A percentile compares a stretch with the other conserved stretches of the same genome.
Evolutionary conservation across 2,888 invertebrate genomes (phyloP).

Genomic region (Chaetoderma sp.): DNA sequence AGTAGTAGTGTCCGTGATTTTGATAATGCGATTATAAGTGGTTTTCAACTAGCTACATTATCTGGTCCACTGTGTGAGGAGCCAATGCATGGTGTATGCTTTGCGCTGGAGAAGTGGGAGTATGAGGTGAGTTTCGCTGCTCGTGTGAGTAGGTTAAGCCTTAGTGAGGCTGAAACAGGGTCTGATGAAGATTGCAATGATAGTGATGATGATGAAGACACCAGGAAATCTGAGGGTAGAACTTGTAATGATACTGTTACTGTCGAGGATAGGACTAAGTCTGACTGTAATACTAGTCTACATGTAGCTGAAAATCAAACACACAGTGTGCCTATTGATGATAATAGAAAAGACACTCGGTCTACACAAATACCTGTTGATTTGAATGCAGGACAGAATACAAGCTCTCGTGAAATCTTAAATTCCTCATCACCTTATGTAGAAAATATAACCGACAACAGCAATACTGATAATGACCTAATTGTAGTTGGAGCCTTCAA

Average conservation of each 20-base stretch:
- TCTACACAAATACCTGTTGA: no score
- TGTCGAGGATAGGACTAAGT: no score
- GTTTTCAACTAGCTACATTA: conserved; percentile 78
- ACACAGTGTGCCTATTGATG: no score
- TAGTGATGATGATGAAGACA: background rate
- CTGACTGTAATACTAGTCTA: no score
- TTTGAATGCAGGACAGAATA: no score
- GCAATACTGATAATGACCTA: no score
- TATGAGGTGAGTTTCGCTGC: conserved; percentile 14
- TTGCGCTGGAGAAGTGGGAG: conserved; percentile 88
- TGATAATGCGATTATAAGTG: conserved; percentile 74
- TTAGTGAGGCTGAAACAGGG: conserved; percentile 2
- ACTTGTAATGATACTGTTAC: background rate
- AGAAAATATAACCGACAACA: no score
- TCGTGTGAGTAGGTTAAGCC: background rate
- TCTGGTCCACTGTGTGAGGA: conserved; percentile 97
- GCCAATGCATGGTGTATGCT: conserved; percentile 91
- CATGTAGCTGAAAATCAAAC: no score
- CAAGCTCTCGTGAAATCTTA: no score
- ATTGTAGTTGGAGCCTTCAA: no score
- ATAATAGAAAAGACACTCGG: no score
- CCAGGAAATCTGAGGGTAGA: background rate
- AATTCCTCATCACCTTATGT: no score
- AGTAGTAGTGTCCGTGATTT: conserved; percentile 49
- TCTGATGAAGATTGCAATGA: background rate